A percentile compares a stretch with the other conserved stretches of the same genome.
phyloP scores from a whole-genome alignment of 2,797 vertebrate species.

The Lepilemur septentrionalis region DNA sequence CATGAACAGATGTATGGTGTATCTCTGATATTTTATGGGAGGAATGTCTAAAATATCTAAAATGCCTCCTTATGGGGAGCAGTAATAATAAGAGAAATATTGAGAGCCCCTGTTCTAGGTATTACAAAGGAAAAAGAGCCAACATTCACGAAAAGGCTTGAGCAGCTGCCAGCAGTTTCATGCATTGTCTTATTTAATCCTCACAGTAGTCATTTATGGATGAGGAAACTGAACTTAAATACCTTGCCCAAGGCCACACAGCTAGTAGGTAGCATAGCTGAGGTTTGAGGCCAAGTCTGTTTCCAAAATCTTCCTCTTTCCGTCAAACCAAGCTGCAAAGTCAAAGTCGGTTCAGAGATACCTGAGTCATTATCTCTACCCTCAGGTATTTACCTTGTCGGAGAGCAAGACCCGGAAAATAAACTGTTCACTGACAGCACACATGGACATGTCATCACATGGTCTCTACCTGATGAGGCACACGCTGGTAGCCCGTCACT shows the following conservation, averaged over 20 bases:
- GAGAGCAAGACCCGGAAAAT: background rate
- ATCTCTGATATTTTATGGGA: background rate
- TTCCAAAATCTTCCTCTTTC: background rate
- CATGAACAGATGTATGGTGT: background rate
- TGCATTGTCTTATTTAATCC: background rate
- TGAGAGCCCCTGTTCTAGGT: background rate
- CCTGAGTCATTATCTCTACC: background rate
- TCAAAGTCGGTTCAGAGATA: background rate
- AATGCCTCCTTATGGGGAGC: background rate
- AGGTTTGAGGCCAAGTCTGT: background rate
- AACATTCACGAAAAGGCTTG: too few species aligned
- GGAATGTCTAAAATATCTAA: background rate
- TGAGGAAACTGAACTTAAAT: background rate
- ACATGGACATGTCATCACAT: accelerated
- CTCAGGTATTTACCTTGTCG: background rate
- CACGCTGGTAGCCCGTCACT: accelerated
- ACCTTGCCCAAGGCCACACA: background rate
- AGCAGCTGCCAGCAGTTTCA: background rate
- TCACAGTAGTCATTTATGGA: background rate
- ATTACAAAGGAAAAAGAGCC: background rate
- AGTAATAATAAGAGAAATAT: background rate
- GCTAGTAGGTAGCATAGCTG: background rate
- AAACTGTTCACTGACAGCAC: background rate
- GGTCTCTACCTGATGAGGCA: accelerated
- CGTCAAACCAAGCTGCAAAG: background rate